Base-by-base conservation (phyloP, 2,888 invertebrate species). In the Isotomurus palustris region DNA sequence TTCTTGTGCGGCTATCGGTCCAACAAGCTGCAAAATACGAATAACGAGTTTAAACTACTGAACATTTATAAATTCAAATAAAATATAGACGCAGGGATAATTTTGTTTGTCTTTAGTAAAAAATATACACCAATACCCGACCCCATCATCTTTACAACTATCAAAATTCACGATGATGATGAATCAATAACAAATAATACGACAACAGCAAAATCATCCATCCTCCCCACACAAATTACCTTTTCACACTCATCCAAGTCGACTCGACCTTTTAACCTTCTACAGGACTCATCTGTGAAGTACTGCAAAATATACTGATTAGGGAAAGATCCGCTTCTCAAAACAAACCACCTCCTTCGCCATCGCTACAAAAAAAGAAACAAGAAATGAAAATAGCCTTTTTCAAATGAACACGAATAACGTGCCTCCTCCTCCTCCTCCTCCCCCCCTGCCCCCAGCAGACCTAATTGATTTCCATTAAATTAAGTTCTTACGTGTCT, bases 211-310 rank as follows among this genome's bases (percentile, higher is more conserved):
- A n/a, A n/a, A n/a, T n/a, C n/a, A n/a, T n/a, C n/a, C n/a, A n/a
- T n/a, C n/a, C n/a, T n/a, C n/a, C n/a, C n/a, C n/a, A n/a, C n/a
- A n/a, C n/a, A 41, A 12, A 6, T 69, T 77, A 91, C 91, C 82
- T 95, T 93, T 78, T 94, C 93, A 77, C 95, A 95, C 75, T 92
- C 88, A 80, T 94, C 94, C 73, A 96, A 81, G 81, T 95, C 89
- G 73, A 96, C 91, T 61, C 85, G 83, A 73, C 91, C 91, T 79
- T 92, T 91, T 69, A 87, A 80, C 73, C 90, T 88, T 71, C 88
- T 83, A 75, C 88, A 86, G 74, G 86, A 85, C 72, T 85, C 83
- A 76, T 94, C 93, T 36, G 91, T 88, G 77, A 89, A 95, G 77
- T 96, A 96, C 75, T 91, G 92, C 71, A 95, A 81, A 74, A 90